Percentiles rank a stretch among this genome's conserved stretches.
These are phyloP conservation scores for Oryzias curvinotus DNA, from an alignment of 2,113 vertebrate species.

Conservation along the genomic window DNA sequence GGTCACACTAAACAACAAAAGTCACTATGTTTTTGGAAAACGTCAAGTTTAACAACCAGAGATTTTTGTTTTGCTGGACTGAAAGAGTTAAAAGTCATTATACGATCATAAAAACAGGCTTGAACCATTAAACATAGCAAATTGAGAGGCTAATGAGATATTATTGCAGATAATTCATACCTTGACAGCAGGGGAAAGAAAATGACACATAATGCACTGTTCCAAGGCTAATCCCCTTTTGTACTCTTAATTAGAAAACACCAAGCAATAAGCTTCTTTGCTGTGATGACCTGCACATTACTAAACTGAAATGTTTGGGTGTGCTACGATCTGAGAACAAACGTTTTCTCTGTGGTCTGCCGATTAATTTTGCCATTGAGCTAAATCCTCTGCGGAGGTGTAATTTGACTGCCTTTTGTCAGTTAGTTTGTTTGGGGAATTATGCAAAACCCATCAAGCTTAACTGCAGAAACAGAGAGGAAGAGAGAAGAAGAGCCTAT, in stretches of 20 bases:
- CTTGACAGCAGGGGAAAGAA: constrained; percentile 39
- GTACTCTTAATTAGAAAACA: constrained; percentile 76
- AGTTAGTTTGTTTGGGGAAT: constrained; percentile 4
- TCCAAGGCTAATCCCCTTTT: constrained; percentile 76
- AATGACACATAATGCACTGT: constrained; percentile 52
- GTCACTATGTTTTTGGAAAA: too few species aligned
- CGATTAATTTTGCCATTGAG: constrained; percentile 20
- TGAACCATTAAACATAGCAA: too few species aligned
- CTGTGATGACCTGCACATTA: constrained; percentile 62
- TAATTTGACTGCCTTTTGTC: constrained; percentile 7
- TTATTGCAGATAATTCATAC: constrained; percentile 47
- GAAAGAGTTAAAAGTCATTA: too few species aligned
- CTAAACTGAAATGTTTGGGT: constrained; percentile 51
- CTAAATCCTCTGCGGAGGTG: constrained; percentile 3
- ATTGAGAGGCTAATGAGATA: background rate
- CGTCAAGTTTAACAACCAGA: too few species aligned
- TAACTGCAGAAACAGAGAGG: background rate
- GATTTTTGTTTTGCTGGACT: too few species aligned
- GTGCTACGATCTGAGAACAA: constrained; percentile 55
- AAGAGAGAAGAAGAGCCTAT: background rate
- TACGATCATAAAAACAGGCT: too few species aligned
- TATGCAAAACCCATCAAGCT: background rate
- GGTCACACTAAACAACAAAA: too few species aligned
- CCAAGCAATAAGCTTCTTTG: constrained; percentile 66
- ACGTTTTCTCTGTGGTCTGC: constrained; percentile 25